phyloP scores from a whole-genome alignment of 2,113 vertebrate species.

The Pontoporia blainvillei region DNA sequence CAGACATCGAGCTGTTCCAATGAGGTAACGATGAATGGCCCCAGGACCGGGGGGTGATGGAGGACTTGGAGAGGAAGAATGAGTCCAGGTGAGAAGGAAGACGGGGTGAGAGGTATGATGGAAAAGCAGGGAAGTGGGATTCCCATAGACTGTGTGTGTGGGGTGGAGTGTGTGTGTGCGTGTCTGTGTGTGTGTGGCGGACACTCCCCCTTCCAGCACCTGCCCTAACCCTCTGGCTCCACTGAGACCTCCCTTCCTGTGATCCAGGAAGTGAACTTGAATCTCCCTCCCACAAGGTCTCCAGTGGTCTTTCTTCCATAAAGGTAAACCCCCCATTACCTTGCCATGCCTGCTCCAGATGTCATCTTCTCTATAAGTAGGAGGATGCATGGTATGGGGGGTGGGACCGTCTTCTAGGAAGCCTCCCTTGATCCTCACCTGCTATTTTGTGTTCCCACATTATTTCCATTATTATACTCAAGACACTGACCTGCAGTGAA shows the following conservation, averaged over 20 bases:
- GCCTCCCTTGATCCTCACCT: neutral
- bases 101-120: slow-evolving; percentile 71
- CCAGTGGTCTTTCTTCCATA: neutral
- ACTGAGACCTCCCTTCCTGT: neutral
- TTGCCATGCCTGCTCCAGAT: neutral
- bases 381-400: neutral
- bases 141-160: slow-evolving; percentile 24
- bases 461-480: neutral
- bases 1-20: slow-evolving; percentile 68
- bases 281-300: neutral
- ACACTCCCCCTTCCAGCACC: neutral
- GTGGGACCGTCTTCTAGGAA: neutral
- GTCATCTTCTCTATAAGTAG: neutral
- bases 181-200: neutral
- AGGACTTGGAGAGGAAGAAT: slow-evolving; percentile 68
- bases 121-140: slow-evolving; percentile 81
- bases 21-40: slow-evolving; percentile 74
- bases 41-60: slow-evolving; percentile 64
- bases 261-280: neutral
- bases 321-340: neutral
- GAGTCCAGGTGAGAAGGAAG: slow-evolving; percentile 66
- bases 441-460: neutral
- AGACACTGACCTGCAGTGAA: neutral
- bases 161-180: neutral
- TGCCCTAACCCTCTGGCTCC: neutral